Evolutionary conservation across 2,113 vertebrate species (phyloP).

Genomic region (Corydoras maculifer): DNA sequence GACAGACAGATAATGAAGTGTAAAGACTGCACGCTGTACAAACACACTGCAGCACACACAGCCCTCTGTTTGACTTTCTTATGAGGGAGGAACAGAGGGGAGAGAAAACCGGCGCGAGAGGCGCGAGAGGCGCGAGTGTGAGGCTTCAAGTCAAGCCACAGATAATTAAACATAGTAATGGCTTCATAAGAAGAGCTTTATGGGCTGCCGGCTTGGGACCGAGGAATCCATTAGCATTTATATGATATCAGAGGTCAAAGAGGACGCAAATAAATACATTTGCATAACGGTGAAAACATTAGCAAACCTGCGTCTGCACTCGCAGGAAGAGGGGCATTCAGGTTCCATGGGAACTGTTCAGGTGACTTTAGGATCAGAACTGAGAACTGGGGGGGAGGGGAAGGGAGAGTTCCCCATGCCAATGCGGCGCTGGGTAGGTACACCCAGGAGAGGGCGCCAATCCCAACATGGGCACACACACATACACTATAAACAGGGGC

Average conservation of each 20-base stretch:
- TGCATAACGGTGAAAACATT: constrained; percentile 55
- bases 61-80: constrained; percentile 17
- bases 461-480: too few relatives aligned
- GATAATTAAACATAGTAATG: constrained; percentile 26
- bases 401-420: too few relatives aligned
- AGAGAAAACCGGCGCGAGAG: constrained; percentile 14
- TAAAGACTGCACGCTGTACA: constrained; percentile 2
- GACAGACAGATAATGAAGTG: constrained; percentile 16
- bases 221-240: constrained; percentile 45
- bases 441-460: too few relatives aligned
- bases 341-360: too few relatives aligned
- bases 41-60: background rate
- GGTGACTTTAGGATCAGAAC: too few relatives aligned
- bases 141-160: constrained; percentile 18
- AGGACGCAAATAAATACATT: constrained; percentile 40
- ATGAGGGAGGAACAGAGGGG: constrained; percentile 2
- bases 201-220: background rate
- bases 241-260: constrained; percentile 58
- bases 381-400: too few relatives aligned
- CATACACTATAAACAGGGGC: too few relatives aligned
- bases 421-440: too few relatives aligned
- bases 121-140: background rate
- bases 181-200: background rate
- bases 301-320: constrained; percentile 52
- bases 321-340: too few relatives aligned